Evolutionary conservation across 1,140 invertebrate species (phyloP).

Genomic region (Harpegnathos saltator): DNA sequence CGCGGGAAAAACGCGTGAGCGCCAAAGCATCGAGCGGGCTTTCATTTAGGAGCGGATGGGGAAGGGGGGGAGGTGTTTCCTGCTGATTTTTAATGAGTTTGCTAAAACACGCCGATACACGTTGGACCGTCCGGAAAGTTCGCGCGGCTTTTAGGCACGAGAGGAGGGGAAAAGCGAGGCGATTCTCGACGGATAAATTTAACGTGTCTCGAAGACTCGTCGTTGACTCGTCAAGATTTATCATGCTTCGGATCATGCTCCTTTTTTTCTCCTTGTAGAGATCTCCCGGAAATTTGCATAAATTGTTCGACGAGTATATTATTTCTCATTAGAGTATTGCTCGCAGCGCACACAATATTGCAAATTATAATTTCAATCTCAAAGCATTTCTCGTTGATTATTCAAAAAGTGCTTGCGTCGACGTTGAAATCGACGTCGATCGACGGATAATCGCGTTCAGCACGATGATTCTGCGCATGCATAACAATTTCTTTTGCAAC

Average conservation of each 20-base stretch:
- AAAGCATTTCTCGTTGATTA: slow-evolving; percentile 23
- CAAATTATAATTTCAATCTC: slow-evolving; percentile 13
- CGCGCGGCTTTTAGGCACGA: too few relatives aligned
- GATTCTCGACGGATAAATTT: too few relatives aligned
- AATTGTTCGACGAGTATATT: too few relatives aligned
- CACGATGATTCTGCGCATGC: slow-evolving; percentile 4
- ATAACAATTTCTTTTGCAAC: slow-evolving; percentile 59
- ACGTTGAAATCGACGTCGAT: slow-evolving; percentile 49
- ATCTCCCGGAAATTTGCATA: too few relatives aligned
- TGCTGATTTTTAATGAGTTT: neutral
- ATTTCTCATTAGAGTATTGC: slow-evolving; percentile 1
- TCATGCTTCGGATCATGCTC: too few relatives aligned
- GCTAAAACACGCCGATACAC: neutral
- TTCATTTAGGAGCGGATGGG: too few relatives aligned
- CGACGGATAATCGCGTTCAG: slow-evolving; percentile 42
- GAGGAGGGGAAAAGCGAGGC: too few relatives aligned
- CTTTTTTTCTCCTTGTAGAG: too few relatives aligned
- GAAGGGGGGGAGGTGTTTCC: too few relatives aligned
- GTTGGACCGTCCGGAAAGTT: too few relatives aligned
- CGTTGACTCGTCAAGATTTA: too few relatives aligned
- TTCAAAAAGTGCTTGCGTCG: slow-evolving; percentile 14
- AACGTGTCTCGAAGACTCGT: too few relatives aligned
- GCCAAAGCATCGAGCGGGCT: neutral
- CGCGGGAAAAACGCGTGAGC: neutral
- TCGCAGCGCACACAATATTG: neutral